Conservation (phyloP, 2,888 invertebrate species). For the Drosophila nigricruria region DNA sequence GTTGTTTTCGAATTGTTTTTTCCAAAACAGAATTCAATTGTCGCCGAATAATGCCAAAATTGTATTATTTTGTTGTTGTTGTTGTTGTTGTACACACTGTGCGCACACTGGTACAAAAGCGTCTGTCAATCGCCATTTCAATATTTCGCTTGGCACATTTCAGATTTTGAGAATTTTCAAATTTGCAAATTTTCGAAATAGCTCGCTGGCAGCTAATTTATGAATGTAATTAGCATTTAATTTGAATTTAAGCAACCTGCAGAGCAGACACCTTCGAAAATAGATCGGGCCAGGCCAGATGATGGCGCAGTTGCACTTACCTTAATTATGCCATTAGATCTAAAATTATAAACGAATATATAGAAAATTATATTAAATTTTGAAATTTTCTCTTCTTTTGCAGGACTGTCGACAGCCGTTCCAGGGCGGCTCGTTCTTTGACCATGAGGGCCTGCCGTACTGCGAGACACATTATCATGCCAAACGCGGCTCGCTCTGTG, state of each 20-base stretch:
- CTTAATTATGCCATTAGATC: not conserved
- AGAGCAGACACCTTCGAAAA: constrained; percentile 5
- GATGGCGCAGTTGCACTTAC: constrained; percentile 4
- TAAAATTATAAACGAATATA: not conserved
- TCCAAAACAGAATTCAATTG: constrained; percentile 54
- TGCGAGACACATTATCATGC: constrained; percentile 99
- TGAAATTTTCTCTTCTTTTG: constrained; percentile 68
- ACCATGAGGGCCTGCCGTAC: constrained; percentile 98
- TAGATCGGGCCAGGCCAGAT: not conserved
- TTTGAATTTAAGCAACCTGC: constrained; percentile 13
- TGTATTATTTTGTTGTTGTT: constrained; percentile 42
- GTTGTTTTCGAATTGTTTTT: constrained; percentile 63
- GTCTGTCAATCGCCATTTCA: constrained; percentile 29
- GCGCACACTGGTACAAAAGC: constrained; percentile 52
- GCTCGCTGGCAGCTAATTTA: constrained; percentile 71
- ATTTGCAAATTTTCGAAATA: constrained; percentile 17
- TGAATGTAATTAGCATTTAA: constrained; percentile 67
- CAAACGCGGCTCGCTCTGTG: constrained; percentile 98
- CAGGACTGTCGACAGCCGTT: constrained; percentile 99
- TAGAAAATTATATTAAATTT: too few species aligned
- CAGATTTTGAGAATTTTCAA: constrained; percentile 22
- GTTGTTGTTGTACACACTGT: constrained; percentile 32
- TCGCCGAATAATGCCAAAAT: constrained; percentile 42
- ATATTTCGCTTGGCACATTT: constrained; percentile 49
- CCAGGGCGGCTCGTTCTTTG: constrained; percentile 99